These are phyloP conservation scores for Agriotes lineatus DNA, from an alignment of 2,888 invertebrate genomes.

Conservation along the genomic window DNA sequence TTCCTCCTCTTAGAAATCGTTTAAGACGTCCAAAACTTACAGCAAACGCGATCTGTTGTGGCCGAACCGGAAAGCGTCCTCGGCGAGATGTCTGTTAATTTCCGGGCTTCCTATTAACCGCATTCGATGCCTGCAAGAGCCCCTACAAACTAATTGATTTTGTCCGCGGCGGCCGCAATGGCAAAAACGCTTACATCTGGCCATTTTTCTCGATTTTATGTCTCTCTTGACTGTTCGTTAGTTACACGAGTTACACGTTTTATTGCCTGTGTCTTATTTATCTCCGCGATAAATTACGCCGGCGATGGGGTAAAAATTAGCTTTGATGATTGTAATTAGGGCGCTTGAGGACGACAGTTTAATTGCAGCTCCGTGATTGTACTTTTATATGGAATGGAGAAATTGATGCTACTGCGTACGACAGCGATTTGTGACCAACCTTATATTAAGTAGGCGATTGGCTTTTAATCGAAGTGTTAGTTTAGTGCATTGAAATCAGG, in stretches of 20 bases:
- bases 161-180: constrained; percentile 2
- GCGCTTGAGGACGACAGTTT: too few relatives aligned
- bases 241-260: constrained; percentile 22
- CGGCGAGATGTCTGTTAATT: background rate
- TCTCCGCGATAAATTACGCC: constrained; percentile 6
- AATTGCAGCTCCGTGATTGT: too few relatives aligned
- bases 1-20: too few relatives aligned
- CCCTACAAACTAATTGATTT: constrained; percentile 5
- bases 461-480: too few relatives aligned
- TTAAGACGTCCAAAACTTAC: too few relatives aligned
- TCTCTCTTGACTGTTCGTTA: constrained; percentile 17
- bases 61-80: too few relatives aligned
- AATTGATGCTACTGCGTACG: too few relatives aligned
- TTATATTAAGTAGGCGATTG: too few relatives aligned
- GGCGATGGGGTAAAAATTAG: background rate
- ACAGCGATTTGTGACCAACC: too few relatives aligned
- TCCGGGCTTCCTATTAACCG: background rate
- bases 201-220: constrained; percentile 23
- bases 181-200: constrained; percentile 14
- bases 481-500: too few relatives aligned
- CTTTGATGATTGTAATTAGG: background rate
- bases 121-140: background rate
- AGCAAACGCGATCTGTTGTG: too few relatives aligned
- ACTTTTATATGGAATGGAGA: too few relatives aligned
- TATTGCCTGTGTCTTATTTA: constrained; percentile 17